phyloP scores from a whole-genome alignment of 2,113 vertebrate genomes.

The Gasterosteus nipponicus region DNA sequence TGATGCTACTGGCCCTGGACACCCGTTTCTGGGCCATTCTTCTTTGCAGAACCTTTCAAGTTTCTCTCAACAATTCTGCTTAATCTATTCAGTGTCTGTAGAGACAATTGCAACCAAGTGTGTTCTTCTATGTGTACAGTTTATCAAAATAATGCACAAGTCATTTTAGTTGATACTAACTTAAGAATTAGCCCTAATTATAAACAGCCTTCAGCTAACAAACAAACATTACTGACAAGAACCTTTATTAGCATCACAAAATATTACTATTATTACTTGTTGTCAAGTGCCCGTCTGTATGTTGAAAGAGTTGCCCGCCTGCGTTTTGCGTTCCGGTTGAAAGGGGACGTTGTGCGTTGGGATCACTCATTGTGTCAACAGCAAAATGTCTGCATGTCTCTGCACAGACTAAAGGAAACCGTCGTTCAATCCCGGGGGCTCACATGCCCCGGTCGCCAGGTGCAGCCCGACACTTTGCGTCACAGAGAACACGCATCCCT shows the following conservation, averaged over 20 bases:
- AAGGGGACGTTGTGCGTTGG: background rate
- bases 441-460: constrained; percentile 12
- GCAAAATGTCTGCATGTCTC: background rate
- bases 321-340: background rate
- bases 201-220: background rate
- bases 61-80: too few relatives aligned
- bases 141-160: background rate
- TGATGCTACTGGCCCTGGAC: too few relatives aligned
- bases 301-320: background rate
- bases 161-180: background rate
- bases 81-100: too few relatives aligned
- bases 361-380: constrained; percentile 6
- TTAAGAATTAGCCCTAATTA: background rate
- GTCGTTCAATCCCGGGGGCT: constrained; percentile 5
- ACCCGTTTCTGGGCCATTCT: too few relatives aligned
- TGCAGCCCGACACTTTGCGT: constrained; percentile 36
- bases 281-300: background rate
- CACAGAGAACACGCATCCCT: constrained; percentile 32
- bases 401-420: background rate
- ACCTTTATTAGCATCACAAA: background rate
- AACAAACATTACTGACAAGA: background rate
- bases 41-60: too few relatives aligned
- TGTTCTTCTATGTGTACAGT: background rate
- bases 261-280: background rate
- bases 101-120: too few relatives aligned